Percentiles rank a stretch among this genome's conserved stretches.
These are phyloP conservation scores for Diadophis punctatus DNA, from an alignment of 2,113 vertebrate species.

Conservation along the genomic window DNA sequence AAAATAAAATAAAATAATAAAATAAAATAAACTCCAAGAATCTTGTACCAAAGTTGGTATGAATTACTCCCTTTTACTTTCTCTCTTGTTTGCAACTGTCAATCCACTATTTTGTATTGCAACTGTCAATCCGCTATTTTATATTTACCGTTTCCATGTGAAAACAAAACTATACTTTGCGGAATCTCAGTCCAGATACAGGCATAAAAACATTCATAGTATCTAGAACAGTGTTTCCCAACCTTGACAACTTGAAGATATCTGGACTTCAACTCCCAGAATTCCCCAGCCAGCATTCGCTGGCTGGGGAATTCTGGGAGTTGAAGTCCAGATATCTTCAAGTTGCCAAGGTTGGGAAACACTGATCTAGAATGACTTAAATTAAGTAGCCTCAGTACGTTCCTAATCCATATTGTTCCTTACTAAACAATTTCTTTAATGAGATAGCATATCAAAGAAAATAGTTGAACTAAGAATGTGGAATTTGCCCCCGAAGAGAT, in stretches of 20 bases:
- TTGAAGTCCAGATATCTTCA: too few relatives aligned
- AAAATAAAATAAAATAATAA: neutral
- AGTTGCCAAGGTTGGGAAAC: too few relatives aligned
- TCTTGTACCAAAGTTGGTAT: neutral
- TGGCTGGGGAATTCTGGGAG: too few relatives aligned
- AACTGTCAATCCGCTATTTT: neutral
- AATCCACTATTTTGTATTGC: neutral
- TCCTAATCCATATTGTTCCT: neutral
- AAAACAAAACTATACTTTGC: neutral
- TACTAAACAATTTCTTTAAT: neutral
- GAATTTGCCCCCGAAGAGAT: neutral
- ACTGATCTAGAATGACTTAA: neutral
- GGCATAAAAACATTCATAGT: neutral
- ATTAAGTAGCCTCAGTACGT: neutral
- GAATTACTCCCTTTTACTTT: neutral
- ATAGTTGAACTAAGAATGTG: neutral
- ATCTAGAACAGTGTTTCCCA: too few relatives aligned
- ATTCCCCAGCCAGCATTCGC: too few relatives aligned
- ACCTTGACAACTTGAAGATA: too few relatives aligned
- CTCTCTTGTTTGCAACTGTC: neutral
- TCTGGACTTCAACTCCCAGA: too few relatives aligned
- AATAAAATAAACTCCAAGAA: neutral
- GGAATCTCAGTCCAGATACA: neutral
- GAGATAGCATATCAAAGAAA: neutral
- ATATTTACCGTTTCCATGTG: neutral